Evolutionary conservation across 1,140 invertebrate genomes (phyloP).

Genomic region (Drosophila ananassae): DNA sequence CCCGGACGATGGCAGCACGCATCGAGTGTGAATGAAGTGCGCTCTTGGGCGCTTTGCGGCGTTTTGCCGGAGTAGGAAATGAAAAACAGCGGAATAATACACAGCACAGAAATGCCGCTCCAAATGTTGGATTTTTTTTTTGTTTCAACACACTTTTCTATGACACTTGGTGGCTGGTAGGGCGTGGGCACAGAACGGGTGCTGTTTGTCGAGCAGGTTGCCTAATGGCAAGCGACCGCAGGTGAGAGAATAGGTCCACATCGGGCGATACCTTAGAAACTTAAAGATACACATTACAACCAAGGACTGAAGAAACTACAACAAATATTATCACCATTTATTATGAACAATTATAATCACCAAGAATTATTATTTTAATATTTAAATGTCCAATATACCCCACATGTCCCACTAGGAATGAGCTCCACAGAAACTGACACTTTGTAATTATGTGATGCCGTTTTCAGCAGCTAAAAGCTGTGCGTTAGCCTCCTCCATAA

Average conservation of each 20-base stretch:
- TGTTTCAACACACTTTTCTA: constrained; percentile 64
- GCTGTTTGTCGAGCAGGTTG: constrained; percentile 37
- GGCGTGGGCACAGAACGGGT: constrained; percentile 22
- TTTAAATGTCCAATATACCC: not conserved
- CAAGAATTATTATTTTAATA: not conserved
- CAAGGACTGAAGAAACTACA: too few relatives aligned
- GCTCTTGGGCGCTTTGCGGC: constrained; percentile 75
- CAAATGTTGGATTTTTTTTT: constrained; percentile 55
- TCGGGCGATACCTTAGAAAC: not conserved
- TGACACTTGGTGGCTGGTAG: constrained; percentile 69
- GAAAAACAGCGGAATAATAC: constrained; percentile 53
- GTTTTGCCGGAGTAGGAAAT: constrained; percentile 68
- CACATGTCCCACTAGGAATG: not conserved
- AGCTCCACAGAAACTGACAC: constrained; percentile 30
- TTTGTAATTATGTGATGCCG: constrained; percentile 70
- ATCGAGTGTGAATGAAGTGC: constrained; percentile 81
- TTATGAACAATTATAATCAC: too few relatives aligned
- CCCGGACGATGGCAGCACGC: constrained; percentile 51
- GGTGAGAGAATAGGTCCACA: not conserved
- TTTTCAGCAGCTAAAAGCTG: constrained; percentile 73
- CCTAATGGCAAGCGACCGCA: constrained; percentile 38
- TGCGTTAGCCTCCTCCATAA: constrained; percentile 32
- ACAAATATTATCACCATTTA: too few relatives aligned
- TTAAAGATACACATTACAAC: too few relatives aligned
- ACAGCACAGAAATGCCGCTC: constrained; percentile 58